Conservation (phyloP, 2,797 vertebrate species). For the Tragelaphus oryx region DNA sequence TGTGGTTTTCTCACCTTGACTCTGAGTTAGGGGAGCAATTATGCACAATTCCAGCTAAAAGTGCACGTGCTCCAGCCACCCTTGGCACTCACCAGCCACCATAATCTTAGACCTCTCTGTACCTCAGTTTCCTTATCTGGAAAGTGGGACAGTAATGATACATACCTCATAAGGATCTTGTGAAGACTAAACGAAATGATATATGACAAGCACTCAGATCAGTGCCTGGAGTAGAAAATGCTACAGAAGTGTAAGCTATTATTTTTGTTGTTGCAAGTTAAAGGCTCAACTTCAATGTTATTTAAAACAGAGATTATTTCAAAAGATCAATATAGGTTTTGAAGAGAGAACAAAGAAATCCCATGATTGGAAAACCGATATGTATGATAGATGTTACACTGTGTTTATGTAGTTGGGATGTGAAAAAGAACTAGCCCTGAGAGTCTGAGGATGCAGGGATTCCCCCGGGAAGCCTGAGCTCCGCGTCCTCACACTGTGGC, state of each 20-base stretch:
- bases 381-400: too few species aligned
- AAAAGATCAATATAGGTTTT: conserved; percentile 5
- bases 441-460: neutral
- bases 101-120: neutral
- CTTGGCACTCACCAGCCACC: neutral
- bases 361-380: neutral
- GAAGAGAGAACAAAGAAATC: neutral
- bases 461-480: neutral
- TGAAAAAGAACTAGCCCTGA: neutral
- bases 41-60: too few species aligned
- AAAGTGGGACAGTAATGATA: neutral
- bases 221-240: neutral
- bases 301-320: neutral
- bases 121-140: neutral
- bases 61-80: too few species aligned
- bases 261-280: neutral
- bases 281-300: neutral
- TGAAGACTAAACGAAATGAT: neutral
- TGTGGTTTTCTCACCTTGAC: neutral
- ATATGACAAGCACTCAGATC: neutral
- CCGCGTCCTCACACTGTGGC: neutral
- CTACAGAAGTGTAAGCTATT: neutral
- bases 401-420: neutral
- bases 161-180: neutral
- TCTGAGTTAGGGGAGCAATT: neutral